phyloP scores from a whole-genome alignment of 2,888 invertebrate genomes.

The Cacoxenus indagator region DNA sequence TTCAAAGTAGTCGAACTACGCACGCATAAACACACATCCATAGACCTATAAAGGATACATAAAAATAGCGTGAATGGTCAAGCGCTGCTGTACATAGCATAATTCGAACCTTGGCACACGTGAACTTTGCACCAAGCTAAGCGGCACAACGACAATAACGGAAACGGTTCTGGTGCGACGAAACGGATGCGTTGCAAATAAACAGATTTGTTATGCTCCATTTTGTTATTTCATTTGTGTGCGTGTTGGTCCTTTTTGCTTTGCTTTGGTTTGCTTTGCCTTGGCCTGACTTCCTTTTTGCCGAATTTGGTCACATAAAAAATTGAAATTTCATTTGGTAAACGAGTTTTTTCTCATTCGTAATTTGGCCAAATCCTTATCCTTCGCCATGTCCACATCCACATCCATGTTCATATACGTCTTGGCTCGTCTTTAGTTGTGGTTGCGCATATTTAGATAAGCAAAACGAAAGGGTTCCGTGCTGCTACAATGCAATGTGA shows the following conservation, averaged over 20 bases:
- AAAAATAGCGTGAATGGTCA: not conserved
- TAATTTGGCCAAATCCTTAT: conserved; percentile 35
- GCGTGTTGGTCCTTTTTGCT: not conserved
- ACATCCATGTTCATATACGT: too few species aligned
- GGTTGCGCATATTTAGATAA: conserved; percentile 30
- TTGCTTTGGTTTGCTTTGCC: not conserved
- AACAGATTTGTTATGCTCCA: conserved; percentile 65
- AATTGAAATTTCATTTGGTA: conserved; percentile 24
- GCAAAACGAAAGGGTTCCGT: conserved; percentile 5
- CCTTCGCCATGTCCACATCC: not conserved
- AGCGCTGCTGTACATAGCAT: not conserved
- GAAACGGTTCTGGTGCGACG: conserved; percentile 7
- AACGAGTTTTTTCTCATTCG: not conserved
- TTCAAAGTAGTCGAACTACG: conserved; percentile 1
- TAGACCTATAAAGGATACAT: not conserved
- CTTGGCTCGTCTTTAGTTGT: not conserved
- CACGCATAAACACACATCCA: not conserved
- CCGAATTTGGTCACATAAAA: conserved; percentile 24
- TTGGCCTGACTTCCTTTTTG: conserved; percentile 1
- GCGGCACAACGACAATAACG: not conserved
- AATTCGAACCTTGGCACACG: not conserved
- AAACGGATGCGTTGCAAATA: conserved; percentile 52
- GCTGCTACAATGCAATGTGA: conserved; percentile 8
- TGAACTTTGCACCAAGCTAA: not conserved
- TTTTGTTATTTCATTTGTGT: conserved; percentile 47